phyloP scores from a whole-genome alignment of 2,888 invertebrate genomes.

The Morpho achilles region DNA sequence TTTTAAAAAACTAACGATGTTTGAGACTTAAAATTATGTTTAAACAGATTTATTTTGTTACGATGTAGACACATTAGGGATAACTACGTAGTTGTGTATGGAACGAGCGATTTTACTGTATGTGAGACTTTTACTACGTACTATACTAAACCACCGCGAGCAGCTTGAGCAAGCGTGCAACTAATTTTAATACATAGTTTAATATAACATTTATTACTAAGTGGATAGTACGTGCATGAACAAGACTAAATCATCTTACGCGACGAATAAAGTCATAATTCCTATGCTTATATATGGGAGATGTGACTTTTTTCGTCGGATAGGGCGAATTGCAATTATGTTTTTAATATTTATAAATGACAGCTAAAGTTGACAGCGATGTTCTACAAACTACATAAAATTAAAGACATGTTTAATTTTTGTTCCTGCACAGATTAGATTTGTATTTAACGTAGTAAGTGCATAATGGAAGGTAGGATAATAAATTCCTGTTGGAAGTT shows the following conservation, averaged over 20 bases:
- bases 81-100: slow-evolving; percentile 53
- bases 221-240: slow-evolving; percentile 39
- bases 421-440: slow-evolving; percentile 24
- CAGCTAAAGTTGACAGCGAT: background rate
- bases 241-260: slow-evolving; percentile 18
- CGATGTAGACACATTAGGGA: slow-evolving; percentile 45
- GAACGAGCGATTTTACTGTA: slow-evolving; percentile 67
- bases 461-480: slow-evolving; percentile 62
- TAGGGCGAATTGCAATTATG: background rate
- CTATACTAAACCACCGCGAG: slow-evolving; percentile 67
- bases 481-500: slow-evolving; percentile 55
- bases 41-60: slow-evolving; percentile 66
- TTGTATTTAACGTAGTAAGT: slow-evolving; percentile 52
- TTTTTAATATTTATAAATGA: background rate
- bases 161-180: slow-evolving; percentile 72
- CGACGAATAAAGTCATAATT: no score
- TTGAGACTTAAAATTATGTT: slow-evolving; percentile 69
- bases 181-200: slow-evolving; percentile 56
- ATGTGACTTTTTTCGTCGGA: no score
- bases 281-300: no score
- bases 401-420: slow-evolving; percentile 9
- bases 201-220: slow-evolving; percentile 51
- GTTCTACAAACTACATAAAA: background rate
- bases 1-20: slow-evolving; percentile 55
- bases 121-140: slow-evolving; percentile 53